Percentiles rank a stretch among this genome's conserved stretches.
Conservation (phyloP, 2,797 vertebrate genomes). For the Diplodus sargus region DNA sequence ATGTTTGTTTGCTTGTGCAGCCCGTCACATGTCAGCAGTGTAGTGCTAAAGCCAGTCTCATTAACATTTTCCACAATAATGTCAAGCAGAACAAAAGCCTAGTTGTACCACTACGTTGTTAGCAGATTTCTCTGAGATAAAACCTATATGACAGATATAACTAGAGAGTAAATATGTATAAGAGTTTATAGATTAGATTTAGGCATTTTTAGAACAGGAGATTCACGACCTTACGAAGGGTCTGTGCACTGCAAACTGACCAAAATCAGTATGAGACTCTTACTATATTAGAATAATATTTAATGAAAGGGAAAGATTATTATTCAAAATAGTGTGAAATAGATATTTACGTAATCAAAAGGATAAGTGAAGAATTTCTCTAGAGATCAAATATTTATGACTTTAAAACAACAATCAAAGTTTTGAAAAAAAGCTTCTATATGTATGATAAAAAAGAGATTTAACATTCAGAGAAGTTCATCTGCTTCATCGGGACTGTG, state of each 20-base stretch:
- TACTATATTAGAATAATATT: slow-evolving; percentile 35
- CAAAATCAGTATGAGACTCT: slow-evolving; percentile 56
- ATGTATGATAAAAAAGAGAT: not conserved
- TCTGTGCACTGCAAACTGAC: slow-evolving; percentile 70
- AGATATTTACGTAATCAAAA: slow-evolving; percentile 15
- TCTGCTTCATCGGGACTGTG: not conserved
- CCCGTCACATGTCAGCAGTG: slow-evolving; percentile 48
- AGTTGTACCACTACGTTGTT: slow-evolving; percentile 59
- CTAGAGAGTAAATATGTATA: slow-evolving; percentile 46
- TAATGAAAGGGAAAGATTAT: slow-evolving; percentile 2
- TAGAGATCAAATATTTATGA: not conserved
- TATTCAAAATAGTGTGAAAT: slow-evolving; percentile 27
- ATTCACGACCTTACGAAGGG: slow-evolving; percentile 44
- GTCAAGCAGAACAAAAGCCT: slow-evolving; percentile 33
- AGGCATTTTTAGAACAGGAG: slow-evolving; percentile 35
- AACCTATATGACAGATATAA: slow-evolving; percentile 51
- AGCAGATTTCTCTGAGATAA: slow-evolving; percentile 25
- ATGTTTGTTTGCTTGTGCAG: slow-evolving; percentile 29
- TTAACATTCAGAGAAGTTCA: not conserved
- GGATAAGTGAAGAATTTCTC: slow-evolving; percentile 13
- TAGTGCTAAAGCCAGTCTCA: slow-evolving; percentile 57
- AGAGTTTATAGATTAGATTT: slow-evolving; percentile 58
- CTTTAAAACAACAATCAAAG: not conserved
- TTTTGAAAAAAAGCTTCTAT: not conserved
- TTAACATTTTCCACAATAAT: slow-evolving; percentile 1